Base-by-base conservation (phyloP, 2,888 invertebrate genomes). In the Hemaris fuciformis region DNA sequence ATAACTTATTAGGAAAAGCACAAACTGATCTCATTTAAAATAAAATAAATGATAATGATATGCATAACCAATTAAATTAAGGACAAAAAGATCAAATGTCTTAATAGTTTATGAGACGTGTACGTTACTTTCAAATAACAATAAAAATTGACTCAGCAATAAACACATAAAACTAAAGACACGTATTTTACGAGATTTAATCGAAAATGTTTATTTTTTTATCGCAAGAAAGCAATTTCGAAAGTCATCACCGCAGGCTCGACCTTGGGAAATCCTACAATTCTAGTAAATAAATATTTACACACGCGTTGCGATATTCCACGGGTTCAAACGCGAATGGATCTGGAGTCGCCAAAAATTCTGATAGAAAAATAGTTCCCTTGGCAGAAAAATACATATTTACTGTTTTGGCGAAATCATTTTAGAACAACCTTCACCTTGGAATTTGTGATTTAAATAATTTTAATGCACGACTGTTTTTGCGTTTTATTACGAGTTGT, bases 231-330 rank as follows among this genome's bases (percentile, higher is more conserved):
- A 31, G 27, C 53, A 27, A 31, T 18, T 27, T 31, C 18, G 53
- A 15, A 53, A 31, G 53, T 31, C 18, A 18, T 25, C 18, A 53
- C 53, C 27, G 53, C 48, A 20, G 18, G 1, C 31, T 59, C 59
- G 59, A 31, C 61, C 59, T 62, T 62, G 15, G 43, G 15, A 53
- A 31, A 53, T 27, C 27, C 18, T 53, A 53, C 31, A 38, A 53
- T 53, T 53, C 53, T 18, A 15, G 53, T 53, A 53, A 53, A 31
- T 53, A 53, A 31, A 31, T 53, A 53, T 27, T 57, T 60, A 58
- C 63, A 31, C 3, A 53, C 53, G 18, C 25, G 13, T 48, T 48
- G 25, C 27, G 27, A 53, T 27, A 15, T 8, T 15, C 27, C 27
- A 46, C 27, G 48, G 53, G 27, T 10, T 25, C 6, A 25, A 18